Evolutionary conservation across 2,797 vertebrate genomes (phyloP).

Genomic region (Melanogrammus aeglefinus): DNA sequence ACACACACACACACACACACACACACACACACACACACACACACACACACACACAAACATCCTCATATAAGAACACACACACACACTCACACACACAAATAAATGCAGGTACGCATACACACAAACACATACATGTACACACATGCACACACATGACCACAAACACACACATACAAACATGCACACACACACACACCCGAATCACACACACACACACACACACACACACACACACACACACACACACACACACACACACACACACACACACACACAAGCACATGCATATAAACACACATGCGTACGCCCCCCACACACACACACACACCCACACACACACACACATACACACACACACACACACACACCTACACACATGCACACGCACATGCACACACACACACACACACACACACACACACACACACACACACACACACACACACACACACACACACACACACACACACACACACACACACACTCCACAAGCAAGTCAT

Average conservation of each 20-base stretch:
- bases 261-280: conserved; percentile 42
- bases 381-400: conserved; percentile 37
- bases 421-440: conserved; percentile 31
- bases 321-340: conserved; percentile 29
- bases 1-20: conserved; percentile 36
- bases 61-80: too few relatives aligned
- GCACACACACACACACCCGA: conserved; percentile 27
- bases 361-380: conserved; percentile 11
- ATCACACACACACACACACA: conserved; percentile 6
- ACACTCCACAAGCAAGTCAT: conserved; percentile 23
- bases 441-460: conserved; percentile 36
- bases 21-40: conserved; percentile 32
- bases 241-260: neutral
- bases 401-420: conserved; percentile 38
- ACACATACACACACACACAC: conserved; percentile 6
- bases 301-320: conserved; percentile 22
- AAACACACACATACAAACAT: conserved; percentile 23
- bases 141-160: conserved; percentile 37
- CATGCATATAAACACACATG: too few relatives aligned
- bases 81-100: conserved; percentile 36
- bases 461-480: conserved; percentile 34
- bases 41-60: conserved; percentile 27
- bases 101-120: conserved; percentile 32
- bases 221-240: conserved; percentile 31
- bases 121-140: conserved; percentile 34